Base-by-base conservation (phyloP, 2,797 vertebrate genomes). In the Pitangus sulphuratus region DNA sequence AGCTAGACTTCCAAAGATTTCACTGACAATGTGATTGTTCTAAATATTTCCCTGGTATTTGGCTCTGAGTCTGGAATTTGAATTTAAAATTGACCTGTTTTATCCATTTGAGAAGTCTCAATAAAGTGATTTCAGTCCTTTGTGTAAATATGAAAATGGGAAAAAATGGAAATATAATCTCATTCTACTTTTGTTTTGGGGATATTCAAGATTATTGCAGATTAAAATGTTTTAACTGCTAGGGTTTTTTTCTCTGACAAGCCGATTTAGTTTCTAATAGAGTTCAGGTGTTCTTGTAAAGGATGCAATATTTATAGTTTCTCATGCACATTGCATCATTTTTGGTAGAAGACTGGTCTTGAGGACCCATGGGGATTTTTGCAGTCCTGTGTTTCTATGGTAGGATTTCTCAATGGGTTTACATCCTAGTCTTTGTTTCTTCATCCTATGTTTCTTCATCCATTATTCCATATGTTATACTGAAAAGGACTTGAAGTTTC, bases 71-170 rank as follows among this genome's bases (percentile, higher is more conserved):
- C 37, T 68, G 72, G 33, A 94, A 88, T 84, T 57, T 88, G 20
- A 91, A 90, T 96, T 91, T 66, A 84, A 95, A 93, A 88, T 75
- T 64, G 22, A 88, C 58, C 48, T 66, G 19, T 4, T 94, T 91
- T 89, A 84, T 40, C 31, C 25, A 42, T 77, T 66, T 60, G 44
- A 80, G 51, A 92, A 82, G 28, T 48, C 35, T 76, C 56, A 84
- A 66, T 40, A 78, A 75, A 51, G n/a, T 48, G 15, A 74, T 82
- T 87, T 72, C 8, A 30, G 12, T 37, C 37, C 54, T 62, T 3
- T 42, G 12, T 70, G 26, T 66, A 84, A 88, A 82, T n/a, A 50
- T 44, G 22, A 28, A 82, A 82, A 44, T 7, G 16, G 20, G 57
- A 65, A 78, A 54, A 54, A 84, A 71, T 7, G 20, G 53, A 81